Evolutionary conservation across 2,113 vertebrate genomes (phyloP), one percentile per base, ranked within the genome.

Genomic region (Etia nguti): DNA sequence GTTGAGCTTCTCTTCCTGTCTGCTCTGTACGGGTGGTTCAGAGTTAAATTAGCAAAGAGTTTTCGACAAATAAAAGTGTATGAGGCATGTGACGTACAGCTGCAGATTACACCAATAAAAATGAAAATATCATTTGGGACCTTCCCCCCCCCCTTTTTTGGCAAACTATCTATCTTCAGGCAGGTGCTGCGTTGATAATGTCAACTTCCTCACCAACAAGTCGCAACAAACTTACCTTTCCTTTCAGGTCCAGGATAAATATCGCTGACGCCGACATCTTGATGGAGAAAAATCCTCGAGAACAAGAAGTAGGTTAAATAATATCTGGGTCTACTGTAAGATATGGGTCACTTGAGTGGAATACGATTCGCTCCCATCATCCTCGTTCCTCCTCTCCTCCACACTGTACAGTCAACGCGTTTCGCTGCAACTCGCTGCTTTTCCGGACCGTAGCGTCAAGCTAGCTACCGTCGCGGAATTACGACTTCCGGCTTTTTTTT

Each of bases 201-300:
- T 85, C 57, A 94, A 94, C 94, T 94, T 90, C 87, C 60, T 38
- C 50, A 50, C 77, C 62, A 70, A 91, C 86, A 93, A 93, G 89
- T 93, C 77, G 79, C 12, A 20, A 18, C 75, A 90, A 94, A 95
- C 96, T 96, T 94, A 97, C 97, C 97, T 97, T 97, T 54, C 97
- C 97, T 86, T 97, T 97, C 84, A 97, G 89, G 93, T 97, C 97
- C 29, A 97, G 93, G 77, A 97, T 95, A 81, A 97, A 97, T 70
- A 97, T 93, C 59, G 97, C 97, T 29, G 97, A 97, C 48, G 96
- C 96, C 22, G 97, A 96, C 97, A 97, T 97, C 20, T 83, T 92
- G 80, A 54, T 10, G 70, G 4, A 81, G 75, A 75, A 15, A 73
- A 88, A 43, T 73, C 68, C 81, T 86, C 26, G 29, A 79, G 38